These are phyloP conservation scores for Acyrthosiphon pisum DNA, from an alignment of 1,140 invertebrate species.

Conservation along the genomic window DNA sequence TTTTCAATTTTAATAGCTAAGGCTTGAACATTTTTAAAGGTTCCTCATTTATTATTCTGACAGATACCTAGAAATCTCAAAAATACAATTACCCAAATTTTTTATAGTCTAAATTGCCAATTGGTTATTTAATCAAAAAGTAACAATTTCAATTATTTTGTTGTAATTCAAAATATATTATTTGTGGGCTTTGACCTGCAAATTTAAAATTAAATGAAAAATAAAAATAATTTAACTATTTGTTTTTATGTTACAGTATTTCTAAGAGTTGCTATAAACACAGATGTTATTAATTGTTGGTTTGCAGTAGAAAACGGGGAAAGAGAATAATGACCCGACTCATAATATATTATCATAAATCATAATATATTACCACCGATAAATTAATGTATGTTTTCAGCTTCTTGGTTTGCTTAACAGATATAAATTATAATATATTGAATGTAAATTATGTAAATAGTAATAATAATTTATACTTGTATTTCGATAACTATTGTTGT, in stretches of 20 bases:
- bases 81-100: background rate
- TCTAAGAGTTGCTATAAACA: too few species aligned
- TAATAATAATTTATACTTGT: background rate
- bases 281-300: background rate
- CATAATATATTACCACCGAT: background rate
- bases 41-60: background rate
- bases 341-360: background rate
- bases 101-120: too few species aligned
- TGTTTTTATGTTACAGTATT: too few species aligned
- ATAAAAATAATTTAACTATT: too few species aligned
- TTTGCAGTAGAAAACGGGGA: background rate
- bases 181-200: too few species aligned
- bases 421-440: background rate
- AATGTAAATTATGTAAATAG: background rate
- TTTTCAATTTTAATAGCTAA: too few species aligned
- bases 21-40: too few species aligned
- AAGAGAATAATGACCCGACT: background rate
- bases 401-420: background rate
- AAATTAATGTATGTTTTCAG: background rate
- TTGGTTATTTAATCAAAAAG: too few species aligned
- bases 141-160: too few species aligned
- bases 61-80: background rate
- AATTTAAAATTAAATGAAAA: too few species aligned
- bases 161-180: too few species aligned
- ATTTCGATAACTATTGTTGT: background rate